Conservation (phyloP, 1,140 invertebrate species). For the Achroia grisella region DNA sequence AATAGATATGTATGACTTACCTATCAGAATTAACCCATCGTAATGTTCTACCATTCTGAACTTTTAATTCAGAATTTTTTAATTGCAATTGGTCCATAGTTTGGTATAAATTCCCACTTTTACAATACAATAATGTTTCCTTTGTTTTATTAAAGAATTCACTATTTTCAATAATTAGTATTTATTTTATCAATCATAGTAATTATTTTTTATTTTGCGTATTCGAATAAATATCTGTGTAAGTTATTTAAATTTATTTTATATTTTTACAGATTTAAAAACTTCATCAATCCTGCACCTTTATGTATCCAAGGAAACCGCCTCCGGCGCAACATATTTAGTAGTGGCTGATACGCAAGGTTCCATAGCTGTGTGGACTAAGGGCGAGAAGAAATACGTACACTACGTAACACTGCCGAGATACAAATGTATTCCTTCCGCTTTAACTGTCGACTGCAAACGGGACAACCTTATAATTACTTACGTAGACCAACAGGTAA, state of each 20-base stretch:
- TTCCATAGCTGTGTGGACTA: conserved; percentile 76
- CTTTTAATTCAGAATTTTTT: too few species aligned
- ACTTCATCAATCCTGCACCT: conserved; percentile 70
- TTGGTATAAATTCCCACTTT: too few species aligned
- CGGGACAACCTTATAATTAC: conserved; percentile 76
- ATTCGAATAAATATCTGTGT: not conserved
- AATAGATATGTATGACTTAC: too few species aligned
- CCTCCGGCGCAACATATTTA: conserved; percentile 75
- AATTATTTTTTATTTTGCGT: too few species aligned
- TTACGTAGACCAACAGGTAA: conserved; percentile 84
- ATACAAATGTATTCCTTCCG: conserved; percentile 78
- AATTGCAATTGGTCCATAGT: too few species aligned
- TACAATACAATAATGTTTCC: too few species aligned
- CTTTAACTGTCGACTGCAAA: conserved; percentile 76
- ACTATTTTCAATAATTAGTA: too few species aligned
- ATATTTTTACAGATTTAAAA: conserved; percentile 66
- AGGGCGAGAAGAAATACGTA: conserved; percentile 57
- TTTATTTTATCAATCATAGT: too few species aligned
- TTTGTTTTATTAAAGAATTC: too few species aligned
- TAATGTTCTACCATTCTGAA: too few species aligned
- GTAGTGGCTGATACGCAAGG: conserved; percentile 76
- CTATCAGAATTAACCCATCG: too few species aligned
- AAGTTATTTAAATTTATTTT: not conserved
- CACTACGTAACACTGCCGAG: conserved; percentile 76
- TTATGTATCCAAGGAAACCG: conserved; percentile 58